A percentile compares a stretch with the other conserved stretches of the same genome.
Evolutionary conservation across 2,888 invertebrate species (phyloP).

Genomic region (Tricholauxania praeusta): DNA sequence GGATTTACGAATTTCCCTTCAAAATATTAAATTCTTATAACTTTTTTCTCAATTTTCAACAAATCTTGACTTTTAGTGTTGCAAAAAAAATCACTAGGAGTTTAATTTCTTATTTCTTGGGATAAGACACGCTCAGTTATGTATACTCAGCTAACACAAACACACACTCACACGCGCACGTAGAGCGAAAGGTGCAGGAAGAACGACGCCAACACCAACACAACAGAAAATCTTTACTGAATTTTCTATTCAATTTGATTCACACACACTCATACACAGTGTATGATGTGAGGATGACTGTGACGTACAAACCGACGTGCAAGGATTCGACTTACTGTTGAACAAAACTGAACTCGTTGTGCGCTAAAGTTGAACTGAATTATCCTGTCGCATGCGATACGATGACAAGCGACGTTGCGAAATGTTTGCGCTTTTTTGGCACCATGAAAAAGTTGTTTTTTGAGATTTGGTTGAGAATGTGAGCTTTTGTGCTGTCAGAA

Average conservation of each 20-base stretch:
- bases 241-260: not conserved
- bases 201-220: slow-evolving; percentile 1
- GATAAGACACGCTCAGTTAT: slow-evolving; percentile 20
- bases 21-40: slow-evolving; percentile 10
- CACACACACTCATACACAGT: slow-evolving; percentile 23
- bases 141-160: slow-evolving; percentile 28
- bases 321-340: slow-evolving; percentile 5
- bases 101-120: slow-evolving; percentile 5
- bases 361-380: slow-evolving; percentile 55
- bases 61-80: no score
- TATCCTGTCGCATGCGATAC: slow-evolving; percentile 16
- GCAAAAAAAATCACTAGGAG: not conserved
- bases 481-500: slow-evolving; percentile 1
- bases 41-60: not conserved
- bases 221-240: not conserved
- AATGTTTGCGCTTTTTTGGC: not conserved
- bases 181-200: not conserved
- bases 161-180: not conserved
- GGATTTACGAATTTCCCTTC: slow-evolving; percentile 12
- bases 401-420: not conserved
- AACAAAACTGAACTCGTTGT: slow-evolving; percentile 58
- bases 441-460: no score
- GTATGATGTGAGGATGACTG: not conserved
- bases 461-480: no score
- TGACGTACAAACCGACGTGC: no score